Base-by-base conservation (phyloP, 2,113 vertebrate genomes). In the Notothenia rossii region DNA sequence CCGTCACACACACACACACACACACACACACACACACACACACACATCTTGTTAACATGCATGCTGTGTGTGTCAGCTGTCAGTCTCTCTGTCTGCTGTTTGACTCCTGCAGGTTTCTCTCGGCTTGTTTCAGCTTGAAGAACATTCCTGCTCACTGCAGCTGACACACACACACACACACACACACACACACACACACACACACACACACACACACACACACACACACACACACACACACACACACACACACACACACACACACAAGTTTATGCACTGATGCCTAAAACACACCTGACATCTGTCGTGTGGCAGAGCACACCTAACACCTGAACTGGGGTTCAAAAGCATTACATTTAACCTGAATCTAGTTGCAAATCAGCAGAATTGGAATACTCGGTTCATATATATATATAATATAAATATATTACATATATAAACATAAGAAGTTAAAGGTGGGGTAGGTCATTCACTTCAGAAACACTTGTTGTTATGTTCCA, bases 61-160 rank as follows among this genome's bases (percentile, higher is more conserved):
- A 0, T 29, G 29, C 3, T 40, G 0, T 1, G 55, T 73, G n/a
- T 66, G 53, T 64, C 83, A 51, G 56, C 61, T 62, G 60, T 72
- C 51, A 2, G n/a, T 45, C 49, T 49, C 6, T 60, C 46, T 5
- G 63, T 33, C 58, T 43, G 46, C 43, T 33, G 54, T 60, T 10
- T 36, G 50, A 17, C 7, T 33, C 18, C 11, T 49, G 17, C 74
- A 55, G 51, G 20, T 48, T 54, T 56, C 12, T n/a, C 55, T 63
- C 66, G 22, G 81, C 83, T 76, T 91, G 86, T 89, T 4, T 53
- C 48, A 18, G 82, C 88, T 66, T 88, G 84, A 85, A 61, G 61
- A 81, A 60, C 65, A 86, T 88, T 87, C 84, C 86, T 33, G 36
- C 18, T 72, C 64, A 0, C 63, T 40, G 65, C 71, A 76, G 75